Conservation (phyloP, 1,140 invertebrate genomes). For the Helicoverpa armigera region DNA sequence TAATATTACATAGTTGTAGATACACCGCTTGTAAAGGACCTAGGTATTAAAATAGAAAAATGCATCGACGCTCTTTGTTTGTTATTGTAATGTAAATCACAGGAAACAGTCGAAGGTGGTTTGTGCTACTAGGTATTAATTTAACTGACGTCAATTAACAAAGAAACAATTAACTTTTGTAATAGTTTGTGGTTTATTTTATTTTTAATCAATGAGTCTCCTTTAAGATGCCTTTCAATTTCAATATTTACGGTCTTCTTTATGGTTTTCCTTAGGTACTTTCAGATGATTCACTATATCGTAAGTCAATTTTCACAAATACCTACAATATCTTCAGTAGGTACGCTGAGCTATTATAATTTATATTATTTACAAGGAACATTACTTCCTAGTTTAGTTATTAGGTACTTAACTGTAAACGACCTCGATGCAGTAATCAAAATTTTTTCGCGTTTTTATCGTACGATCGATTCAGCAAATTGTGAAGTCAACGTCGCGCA, state of each 20-base stretch:
- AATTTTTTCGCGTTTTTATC: conserved; percentile 43
- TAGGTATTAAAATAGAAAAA: neutral
- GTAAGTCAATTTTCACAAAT: too few species aligned
- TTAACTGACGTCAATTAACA: neutral
- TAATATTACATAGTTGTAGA: neutral
- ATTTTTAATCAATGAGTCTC: neutral
- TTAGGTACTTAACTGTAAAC: conserved; percentile 35
- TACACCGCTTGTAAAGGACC: too few species aligned
- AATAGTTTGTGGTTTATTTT: neutral
- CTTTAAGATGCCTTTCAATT: too few species aligned
- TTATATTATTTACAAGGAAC: too few species aligned
- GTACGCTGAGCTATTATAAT: too few species aligned
- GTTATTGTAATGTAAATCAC: neutral
- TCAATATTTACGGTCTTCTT: too few species aligned
- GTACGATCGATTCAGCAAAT: conserved; percentile 40
- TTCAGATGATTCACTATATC: too few species aligned
- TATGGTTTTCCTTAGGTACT: too few species aligned
- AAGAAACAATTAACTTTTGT: neutral
- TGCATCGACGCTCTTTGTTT: neutral
- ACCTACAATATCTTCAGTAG: too few species aligned
- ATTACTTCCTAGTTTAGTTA: conserved; percentile 31
- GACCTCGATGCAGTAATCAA: conserved; percentile 42
- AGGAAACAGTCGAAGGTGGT: conserved; percentile 23
- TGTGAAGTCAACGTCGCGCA: conserved; percentile 8
- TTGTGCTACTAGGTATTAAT: conserved; percentile 7